phyloP scores from a whole-genome alignment of 2,888 invertebrate genomes.

The Cosmopolites sordidus region DNA sequence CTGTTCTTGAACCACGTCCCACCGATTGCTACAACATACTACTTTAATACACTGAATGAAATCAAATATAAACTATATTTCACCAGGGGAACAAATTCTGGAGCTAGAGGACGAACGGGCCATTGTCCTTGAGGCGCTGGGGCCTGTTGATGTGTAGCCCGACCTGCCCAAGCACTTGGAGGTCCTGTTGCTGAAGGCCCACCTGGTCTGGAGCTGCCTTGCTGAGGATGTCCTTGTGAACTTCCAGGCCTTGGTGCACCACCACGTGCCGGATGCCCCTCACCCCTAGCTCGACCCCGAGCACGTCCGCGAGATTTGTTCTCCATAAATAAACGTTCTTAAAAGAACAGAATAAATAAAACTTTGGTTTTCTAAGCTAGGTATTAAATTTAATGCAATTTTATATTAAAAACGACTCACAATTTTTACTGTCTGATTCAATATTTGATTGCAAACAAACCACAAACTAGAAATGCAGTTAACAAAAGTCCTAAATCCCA shows the following conservation, averaged over 20 bases:
- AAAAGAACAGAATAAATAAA: too few relatives aligned
- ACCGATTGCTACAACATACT: constrained; percentile 19
- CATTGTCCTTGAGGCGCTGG: constrained; percentile 23
- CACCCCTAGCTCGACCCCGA: constrained; percentile 38
- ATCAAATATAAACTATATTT: background rate
- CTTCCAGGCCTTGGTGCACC: constrained; percentile 36
- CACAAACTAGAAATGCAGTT: too few relatives aligned
- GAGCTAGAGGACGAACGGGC: background rate
- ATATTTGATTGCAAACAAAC: too few relatives aligned
- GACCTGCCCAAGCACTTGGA: constrained; percentile 34
- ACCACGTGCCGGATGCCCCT: constrained; percentile 14
- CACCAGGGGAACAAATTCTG: constrained; percentile 1
- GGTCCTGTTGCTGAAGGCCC: constrained; percentile 20
- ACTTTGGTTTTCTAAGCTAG: too few relatives aligned
- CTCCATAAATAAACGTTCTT: too few relatives aligned
- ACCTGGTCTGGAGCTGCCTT: constrained; percentile 28
- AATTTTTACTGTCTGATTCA: too few relatives aligned
- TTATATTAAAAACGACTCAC: too few relatives aligned
- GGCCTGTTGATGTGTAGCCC: constrained; percentile 26
- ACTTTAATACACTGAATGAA: too few relatives aligned
- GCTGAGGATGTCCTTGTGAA: constrained; percentile 23
- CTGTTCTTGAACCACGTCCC: constrained; percentile 21
- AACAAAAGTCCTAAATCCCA: too few relatives aligned
- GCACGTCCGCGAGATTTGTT: constrained; percentile 45
- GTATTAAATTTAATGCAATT: too few relatives aligned